These are phyloP conservation scores for Salvelinus sp. DNA, from an alignment of 2,113 vertebrate genomes.

Conservation along the genomic window DNA sequence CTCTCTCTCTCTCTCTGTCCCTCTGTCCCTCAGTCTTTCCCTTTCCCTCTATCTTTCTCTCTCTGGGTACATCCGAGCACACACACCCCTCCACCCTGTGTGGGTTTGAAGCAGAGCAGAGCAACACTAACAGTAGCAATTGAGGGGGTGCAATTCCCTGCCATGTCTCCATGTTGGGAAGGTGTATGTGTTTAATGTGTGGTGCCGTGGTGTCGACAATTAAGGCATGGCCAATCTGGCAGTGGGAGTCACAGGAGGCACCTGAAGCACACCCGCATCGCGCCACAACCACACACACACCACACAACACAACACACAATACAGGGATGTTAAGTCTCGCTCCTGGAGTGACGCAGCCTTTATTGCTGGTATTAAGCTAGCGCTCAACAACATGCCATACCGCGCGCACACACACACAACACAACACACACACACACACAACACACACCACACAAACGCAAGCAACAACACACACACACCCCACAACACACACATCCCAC, in stretches of 20 bases:
- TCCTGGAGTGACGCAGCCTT: too few species aligned
- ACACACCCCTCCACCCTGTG: background rate
- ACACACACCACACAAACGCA: too few species aligned
- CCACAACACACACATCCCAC: background rate
- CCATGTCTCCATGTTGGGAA: constrained; percentile 62
- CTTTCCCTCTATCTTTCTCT: background rate
- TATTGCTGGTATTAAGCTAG: too few species aligned
- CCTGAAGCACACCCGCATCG: constrained; percentile 52
- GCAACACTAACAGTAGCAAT: too few species aligned
- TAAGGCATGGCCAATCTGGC: constrained; percentile 69
- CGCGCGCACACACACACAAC: constrained; percentile 19
- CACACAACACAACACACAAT: constrained; percentile 16
- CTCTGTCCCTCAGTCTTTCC: constrained; percentile 1
- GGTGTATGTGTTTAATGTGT: constrained; percentile 55
- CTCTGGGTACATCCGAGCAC: background rate
- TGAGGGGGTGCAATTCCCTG: constrained; percentile 5
- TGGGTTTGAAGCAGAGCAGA: background rate
- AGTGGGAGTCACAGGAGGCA: constrained; percentile 65
- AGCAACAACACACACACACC: too few species aligned
- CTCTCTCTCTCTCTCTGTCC: constrained; percentile 1
- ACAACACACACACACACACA: constrained; percentile 10
- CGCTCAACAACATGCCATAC: too few species aligned
- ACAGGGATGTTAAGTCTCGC: constrained; percentile 62
- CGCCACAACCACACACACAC: constrained; percentile 32
- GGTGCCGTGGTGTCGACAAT: constrained; percentile 54